phyloP scores from a whole-genome alignment of 1,140 invertebrate species.

The Drosophila serrata region DNA sequence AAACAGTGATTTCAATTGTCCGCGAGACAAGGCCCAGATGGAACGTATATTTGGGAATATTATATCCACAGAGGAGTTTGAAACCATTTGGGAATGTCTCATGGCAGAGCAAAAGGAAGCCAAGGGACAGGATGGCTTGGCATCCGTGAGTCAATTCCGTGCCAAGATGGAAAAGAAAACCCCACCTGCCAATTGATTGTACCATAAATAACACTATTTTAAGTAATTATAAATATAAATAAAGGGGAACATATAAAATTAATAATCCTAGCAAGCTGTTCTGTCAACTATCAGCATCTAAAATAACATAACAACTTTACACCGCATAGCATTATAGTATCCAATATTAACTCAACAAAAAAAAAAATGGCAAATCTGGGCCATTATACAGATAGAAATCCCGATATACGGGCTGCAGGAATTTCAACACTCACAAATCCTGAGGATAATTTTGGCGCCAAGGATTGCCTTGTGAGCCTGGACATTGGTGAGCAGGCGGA shows the following conservation, averaged over 20 bases:
- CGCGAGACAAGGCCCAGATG: conserved; percentile 53
- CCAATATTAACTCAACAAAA: background rate
- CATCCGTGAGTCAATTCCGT: conserved; percentile 57
- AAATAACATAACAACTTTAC: background rate
- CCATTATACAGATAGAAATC: conserved; percentile 19
- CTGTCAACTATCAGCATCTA: background rate
- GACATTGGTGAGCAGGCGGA: conserved; percentile 11
- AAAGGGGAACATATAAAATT: background rate
- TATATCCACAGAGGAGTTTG: conserved; percentile 34
- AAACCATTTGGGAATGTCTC: conserved; percentile 50
- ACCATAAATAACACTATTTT: background rate
- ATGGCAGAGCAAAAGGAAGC: background rate
- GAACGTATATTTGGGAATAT: conserved; percentile 58
- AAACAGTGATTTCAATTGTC: conserved; percentile 44
- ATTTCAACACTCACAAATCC: background rate
- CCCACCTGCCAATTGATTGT: background rate
- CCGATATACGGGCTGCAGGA: conserved; percentile 21
- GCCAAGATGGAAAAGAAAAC: conserved; percentile 13
- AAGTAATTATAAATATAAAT: background rate
- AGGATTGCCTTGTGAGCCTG: background rate
- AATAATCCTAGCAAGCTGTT: background rate
- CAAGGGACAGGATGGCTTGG: conserved; percentile 16
- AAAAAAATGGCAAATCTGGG: conserved; percentile 16
- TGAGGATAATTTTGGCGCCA: background rate
- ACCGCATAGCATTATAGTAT: background rate